phyloP scores from a whole-genome alignment of 2,797 vertebrate species.

The Diplodus puntazzo region DNA sequence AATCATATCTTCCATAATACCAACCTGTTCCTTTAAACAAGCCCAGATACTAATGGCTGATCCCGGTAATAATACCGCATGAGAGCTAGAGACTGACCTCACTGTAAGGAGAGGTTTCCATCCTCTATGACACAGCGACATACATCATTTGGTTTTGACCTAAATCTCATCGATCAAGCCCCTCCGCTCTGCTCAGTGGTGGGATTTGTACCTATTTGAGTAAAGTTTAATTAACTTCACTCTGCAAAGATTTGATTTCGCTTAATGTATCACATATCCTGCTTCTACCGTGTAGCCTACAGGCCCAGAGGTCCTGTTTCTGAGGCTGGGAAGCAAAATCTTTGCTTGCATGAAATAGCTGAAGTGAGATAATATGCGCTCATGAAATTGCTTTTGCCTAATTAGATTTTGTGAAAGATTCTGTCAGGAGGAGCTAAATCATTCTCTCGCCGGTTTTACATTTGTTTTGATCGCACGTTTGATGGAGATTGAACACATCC shows the following conservation, averaged over 20 bases:
- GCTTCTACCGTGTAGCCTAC: not conserved
- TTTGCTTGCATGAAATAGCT: slow-evolving; percentile 28
- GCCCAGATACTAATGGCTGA: not conserved
- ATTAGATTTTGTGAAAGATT: slow-evolving; percentile 48
- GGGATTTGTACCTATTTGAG: slow-evolving; percentile 23
- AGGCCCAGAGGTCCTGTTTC: slow-evolving; percentile 6
- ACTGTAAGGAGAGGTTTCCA: not conserved
- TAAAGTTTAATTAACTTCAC: not conserved
- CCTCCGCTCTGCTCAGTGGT: not conserved
- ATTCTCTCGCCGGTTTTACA: not conserved
- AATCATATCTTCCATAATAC: not conserved
- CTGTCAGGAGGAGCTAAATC: slow-evolving; percentile 25
- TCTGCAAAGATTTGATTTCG: slow-evolving; percentile 8
- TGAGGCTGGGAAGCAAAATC: slow-evolving; percentile 10
- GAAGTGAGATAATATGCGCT: slow-evolving; percentile 23
- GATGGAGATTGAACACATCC: slow-evolving; percentile 30
- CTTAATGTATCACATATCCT: not conserved
- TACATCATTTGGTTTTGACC: slow-evolving; percentile 12
- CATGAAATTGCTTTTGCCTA: slow-evolving; percentile 53
- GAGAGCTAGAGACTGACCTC: not conserved
- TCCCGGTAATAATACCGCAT: not conserved
- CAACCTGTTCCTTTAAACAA: slow-evolving; percentile 8
- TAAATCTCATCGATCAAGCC: slow-evolving; percentile 17
- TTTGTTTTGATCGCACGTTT: slow-evolving; percentile 28
- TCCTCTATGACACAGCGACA: not conserved